Percentiles rank a stretch among this genome's conserved stretches.
Conservation (phyloP, 1,140 invertebrate species). For the Magallana angulata region DNA sequence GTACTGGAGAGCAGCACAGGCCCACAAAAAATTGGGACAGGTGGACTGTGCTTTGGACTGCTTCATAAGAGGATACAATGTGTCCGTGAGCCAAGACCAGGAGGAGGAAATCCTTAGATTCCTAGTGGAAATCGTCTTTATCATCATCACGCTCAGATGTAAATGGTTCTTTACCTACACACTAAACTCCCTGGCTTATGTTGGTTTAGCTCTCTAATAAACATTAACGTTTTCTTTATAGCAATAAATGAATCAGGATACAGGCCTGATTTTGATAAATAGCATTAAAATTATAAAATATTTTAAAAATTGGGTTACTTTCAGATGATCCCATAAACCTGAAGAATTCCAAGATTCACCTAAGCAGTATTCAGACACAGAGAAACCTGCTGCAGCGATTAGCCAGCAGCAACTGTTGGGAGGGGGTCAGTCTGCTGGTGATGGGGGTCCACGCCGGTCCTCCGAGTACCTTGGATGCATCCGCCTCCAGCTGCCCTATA, state of each 20-base stretch:
- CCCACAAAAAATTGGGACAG: constrained; percentile 37
- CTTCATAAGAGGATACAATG: neutral
- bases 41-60: neutral
- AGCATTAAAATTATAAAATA: no score
- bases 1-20: constrained; percentile 49
- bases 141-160: neutral
- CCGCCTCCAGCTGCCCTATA: neutral
- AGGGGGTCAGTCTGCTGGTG: constrained; percentile 49
- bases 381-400: constrained; percentile 41
- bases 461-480: constrained; percentile 16
- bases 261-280: no score
- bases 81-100: neutral
- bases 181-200: no score
- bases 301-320: neutral
- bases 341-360: neutral
- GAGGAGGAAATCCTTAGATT: constrained; percentile 40
- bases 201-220: no score
- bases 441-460: constrained; percentile 39
- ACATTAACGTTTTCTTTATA: no score
- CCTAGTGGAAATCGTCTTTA: constrained; percentile 37
- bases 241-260: no score
- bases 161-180: neutral
- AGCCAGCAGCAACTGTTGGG: constrained; percentile 46
- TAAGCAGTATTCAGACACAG: neutral
- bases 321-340: neutral